A percentile compares a stretch with the other conserved stretches of the same genome.
phyloP scores from a whole-genome alignment of 2,797 vertebrate genomes.

The Picus viridis region DNA sequence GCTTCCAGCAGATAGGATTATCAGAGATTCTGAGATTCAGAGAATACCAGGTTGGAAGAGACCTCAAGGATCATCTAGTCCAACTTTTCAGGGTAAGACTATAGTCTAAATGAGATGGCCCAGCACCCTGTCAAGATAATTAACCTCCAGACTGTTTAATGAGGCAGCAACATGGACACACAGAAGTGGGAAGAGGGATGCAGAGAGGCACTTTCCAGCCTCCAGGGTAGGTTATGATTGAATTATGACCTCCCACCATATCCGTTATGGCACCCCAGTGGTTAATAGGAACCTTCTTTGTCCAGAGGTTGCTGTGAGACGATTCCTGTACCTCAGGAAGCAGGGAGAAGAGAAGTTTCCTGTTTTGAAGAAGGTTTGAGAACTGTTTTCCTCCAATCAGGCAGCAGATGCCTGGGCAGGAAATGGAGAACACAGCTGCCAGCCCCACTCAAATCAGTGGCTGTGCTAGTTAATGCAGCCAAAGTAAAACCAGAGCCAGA shows the following conservation, averaged over 20 bases:
- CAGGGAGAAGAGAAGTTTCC: slow-evolving; percentile 91
- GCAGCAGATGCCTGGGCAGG: slow-evolving; percentile 87
- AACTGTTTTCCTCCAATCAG: slow-evolving; percentile 91
- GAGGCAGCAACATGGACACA: background rate
- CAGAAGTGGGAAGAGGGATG: background rate
- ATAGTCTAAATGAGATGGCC: too few relatives aligned
- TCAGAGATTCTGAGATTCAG: background rate
- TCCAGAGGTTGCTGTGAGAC: slow-evolving; percentile 93
- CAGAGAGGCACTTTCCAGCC: background rate
- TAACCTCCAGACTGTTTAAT: background rate
- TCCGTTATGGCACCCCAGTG: slow-evolving; percentile 70
- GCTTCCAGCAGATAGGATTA: background rate
- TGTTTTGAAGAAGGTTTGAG: slow-evolving; percentile 97
- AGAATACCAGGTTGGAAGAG: too few relatives aligned
- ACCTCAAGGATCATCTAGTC: too few relatives aligned
- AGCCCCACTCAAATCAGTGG: slow-evolving; percentile 58
- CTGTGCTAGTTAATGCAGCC: background rate
- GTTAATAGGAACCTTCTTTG: slow-evolving; percentile 88
- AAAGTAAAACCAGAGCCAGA: background rate
- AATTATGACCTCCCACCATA: slow-evolving; percentile 5
- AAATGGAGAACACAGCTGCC: slow-evolving; percentile 82
- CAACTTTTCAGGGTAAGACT: too few relatives aligned
- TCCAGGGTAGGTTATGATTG: background rate
- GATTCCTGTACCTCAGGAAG: slow-evolving; percentile 95
- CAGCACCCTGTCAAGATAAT: background rate